phyloP scores from a whole-genome alignment of 2,113 vertebrate species.

The Festucalex cinctus region DNA sequence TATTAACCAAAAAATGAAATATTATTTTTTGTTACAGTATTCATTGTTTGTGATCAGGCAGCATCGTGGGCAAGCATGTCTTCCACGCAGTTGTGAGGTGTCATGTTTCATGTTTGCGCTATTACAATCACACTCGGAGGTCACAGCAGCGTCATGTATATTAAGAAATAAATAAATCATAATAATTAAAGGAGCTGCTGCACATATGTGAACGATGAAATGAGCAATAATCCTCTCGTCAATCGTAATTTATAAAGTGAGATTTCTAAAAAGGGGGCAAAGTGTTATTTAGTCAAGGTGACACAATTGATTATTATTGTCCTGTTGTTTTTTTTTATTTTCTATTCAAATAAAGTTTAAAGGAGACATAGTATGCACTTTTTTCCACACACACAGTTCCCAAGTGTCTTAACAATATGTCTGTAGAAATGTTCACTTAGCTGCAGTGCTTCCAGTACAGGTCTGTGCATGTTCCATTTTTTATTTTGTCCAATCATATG shows the following conservation, averaged over 20 bases:
- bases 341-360: constrained; percentile 56
- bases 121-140: neutral
- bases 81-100: too few relatives aligned
- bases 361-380: constrained; percentile 15
- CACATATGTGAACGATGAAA: neutral
- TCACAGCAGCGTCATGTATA: neutral
- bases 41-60: too few relatives aligned
- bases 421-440: neutral
- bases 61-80: too few relatives aligned
- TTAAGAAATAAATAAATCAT: neutral
- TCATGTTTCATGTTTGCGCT: too few relatives aligned
- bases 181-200: neutral
- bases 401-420: too few relatives aligned
- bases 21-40: too few relatives aligned
- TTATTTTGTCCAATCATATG: neutral
- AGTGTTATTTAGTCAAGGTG: constrained; percentile 67
- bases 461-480: too few relatives aligned
- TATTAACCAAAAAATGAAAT: too few relatives aligned
- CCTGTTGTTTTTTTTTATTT: constrained; percentile 63
- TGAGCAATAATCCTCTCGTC: constrained; percentile 11
- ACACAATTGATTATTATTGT: constrained; percentile 56
- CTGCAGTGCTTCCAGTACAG: neutral
- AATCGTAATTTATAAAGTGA: constrained; percentile 38
- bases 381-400: neutral
- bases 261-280: constrained; percentile 29